Evolutionary conservation across 2,113 vertebrate genomes (phyloP), one percentile per base, ranked within the genome.

Genomic region (Orycteropus afer): DNA sequence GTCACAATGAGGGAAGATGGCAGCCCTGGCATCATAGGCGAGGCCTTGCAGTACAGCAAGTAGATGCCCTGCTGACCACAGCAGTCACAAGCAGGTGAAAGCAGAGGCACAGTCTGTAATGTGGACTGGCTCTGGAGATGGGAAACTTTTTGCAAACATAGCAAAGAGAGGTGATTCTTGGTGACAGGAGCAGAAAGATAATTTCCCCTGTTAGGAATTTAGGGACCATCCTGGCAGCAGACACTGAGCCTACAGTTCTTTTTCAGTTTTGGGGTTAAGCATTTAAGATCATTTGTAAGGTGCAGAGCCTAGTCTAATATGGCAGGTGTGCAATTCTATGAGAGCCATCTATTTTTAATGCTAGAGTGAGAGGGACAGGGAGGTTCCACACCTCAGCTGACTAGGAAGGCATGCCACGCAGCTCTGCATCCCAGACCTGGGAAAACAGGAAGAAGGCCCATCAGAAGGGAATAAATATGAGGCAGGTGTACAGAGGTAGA

Each of bases 401-500:
- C n/a, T 40, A 18, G 40, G 55, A 67, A 90, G 55, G 61, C 20
- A 47, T 76, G 82, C 55, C 73, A 59, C 65, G 37, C 22, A 89
- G 67, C 67, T 78, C 79, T 47, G 14, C 18, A 40, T 67, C 51
- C 59, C 37, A 5, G 34, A 82, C 37, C 27, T 0, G 3, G 82
- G 40, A 59, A 86, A 89, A 84, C 74, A 86, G 95, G 67, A 97
- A 93, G 82, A 90, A 91, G 86, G 77, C 42, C 25, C 25, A 34
- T 74, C 34, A 27, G 34, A 89, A 89, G 84, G 89, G 84, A 94
- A 63, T 76, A 92, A 86, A 89, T 86, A 74, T 10, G 79, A 92
- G 83, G 83, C 94, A 97, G 96, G 95, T 97, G 91, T 94, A 80
- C 76, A 47, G 96, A 96, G 89, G 86, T 91, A 96, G 93, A 90